Conservation (phyloP, 2,797 vertebrate genomes). For the Salarias fasciatus region DNA sequence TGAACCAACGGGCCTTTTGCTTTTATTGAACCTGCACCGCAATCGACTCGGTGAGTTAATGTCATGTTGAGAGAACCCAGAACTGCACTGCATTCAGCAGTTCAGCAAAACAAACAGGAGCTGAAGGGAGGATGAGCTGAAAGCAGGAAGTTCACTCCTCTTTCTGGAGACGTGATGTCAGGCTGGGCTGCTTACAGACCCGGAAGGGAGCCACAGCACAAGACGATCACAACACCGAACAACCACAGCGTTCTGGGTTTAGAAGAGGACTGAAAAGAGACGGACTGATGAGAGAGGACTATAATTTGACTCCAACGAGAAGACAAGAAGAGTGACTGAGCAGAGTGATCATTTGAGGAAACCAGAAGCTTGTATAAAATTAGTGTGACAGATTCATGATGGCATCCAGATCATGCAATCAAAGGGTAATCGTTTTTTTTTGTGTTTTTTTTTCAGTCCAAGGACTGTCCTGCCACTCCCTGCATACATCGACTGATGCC, state of each 20-base stretch:
- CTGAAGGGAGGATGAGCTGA: not conserved
- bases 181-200: constrained; percentile 22
- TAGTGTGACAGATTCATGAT: constrained; percentile 5
- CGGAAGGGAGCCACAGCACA: constrained; percentile 18
- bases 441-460: not conserved
- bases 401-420: constrained; percentile 8
- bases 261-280: constrained; percentile 30
- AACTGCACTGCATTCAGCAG: constrained; percentile 4
- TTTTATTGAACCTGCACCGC: constrained; percentile 9
- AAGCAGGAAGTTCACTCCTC: constrained; percentile 17
- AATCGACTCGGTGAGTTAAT: constrained; percentile 20
- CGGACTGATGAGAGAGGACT: constrained; percentile 33
- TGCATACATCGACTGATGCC: constrained; percentile 3
- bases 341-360: constrained; percentile 39
- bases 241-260: constrained; percentile 54
- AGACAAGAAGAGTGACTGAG: constrained; percentile 25
- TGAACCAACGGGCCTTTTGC: not conserved
- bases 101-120: constrained; percentile 15
- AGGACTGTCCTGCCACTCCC: not conserved
- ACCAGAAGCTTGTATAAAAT: constrained; percentile 24
- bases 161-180: constrained; percentile 58
- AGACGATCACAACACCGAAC: constrained; percentile 24
- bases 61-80: constrained; percentile 36
- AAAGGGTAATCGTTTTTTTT: constrained; percentile 19
- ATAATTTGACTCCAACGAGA: constrained; percentile 42